Evolutionary conservation across 2,113 vertebrate genomes (phyloP).

Genomic region (Archilochus colubris): DNA sequence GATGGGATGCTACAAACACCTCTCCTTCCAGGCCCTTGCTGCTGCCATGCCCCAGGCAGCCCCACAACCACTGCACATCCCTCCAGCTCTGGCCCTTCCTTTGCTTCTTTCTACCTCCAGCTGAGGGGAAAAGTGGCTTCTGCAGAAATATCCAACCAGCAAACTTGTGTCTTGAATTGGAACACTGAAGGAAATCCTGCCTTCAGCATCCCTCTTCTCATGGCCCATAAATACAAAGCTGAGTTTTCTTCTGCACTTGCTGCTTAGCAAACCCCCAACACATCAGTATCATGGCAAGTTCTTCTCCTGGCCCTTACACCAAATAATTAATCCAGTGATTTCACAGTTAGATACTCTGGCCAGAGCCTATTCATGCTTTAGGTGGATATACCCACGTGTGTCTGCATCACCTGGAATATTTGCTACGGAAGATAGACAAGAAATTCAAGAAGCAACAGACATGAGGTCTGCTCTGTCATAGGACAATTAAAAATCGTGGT

Average conservation of each 20-base stretch:
- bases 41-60: background rate
- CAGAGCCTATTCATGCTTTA: background rate
- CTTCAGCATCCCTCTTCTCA: background rate
- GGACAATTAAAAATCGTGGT: background rate
- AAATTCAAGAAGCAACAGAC: background rate
- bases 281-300: background rate
- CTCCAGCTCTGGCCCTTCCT: background rate
- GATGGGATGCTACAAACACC: background rate
- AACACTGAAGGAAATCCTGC: background rate
- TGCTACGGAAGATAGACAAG: background rate
- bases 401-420: background rate
- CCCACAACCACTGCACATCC: background rate
- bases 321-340: background rate
- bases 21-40: background rate
- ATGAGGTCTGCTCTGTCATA: background rate
- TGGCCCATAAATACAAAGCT: background rate
- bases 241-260: background rate
- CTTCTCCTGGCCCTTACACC: background rate
- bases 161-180: background rate
- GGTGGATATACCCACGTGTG: rapidly evolving
- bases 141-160: background rate
- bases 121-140: background rate
- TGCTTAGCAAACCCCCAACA: background rate
- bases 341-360: background rate
- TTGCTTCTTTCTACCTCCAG: background rate